These are phyloP conservation scores for Achroia grisella DNA, from an alignment of 1,140 invertebrate genomes.

Conservation along the genomic window DNA sequence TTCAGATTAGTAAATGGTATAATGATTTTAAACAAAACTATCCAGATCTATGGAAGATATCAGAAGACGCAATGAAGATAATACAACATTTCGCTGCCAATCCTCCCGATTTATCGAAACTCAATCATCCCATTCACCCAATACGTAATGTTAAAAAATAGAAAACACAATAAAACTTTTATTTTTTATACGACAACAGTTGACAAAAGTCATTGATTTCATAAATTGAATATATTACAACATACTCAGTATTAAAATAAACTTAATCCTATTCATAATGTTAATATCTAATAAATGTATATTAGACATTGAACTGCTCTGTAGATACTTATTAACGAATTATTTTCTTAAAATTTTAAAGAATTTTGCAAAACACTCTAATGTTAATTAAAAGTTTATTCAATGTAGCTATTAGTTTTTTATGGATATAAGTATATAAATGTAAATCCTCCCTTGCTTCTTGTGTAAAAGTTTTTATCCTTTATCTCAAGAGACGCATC, in stretches of 20 bases:
- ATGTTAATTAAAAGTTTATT: too few species aligned
- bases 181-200: neutral
- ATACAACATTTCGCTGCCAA: conserved; percentile 78
- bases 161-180: neutral
- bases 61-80: conserved; percentile 78
- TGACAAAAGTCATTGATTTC: neutral
- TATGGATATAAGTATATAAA: too few species aligned
- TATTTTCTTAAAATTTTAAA: too few species aligned
- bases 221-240: conserved; percentile 19
- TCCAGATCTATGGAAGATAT: conserved; percentile 81
- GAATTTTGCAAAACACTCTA: too few species aligned
- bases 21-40: conserved; percentile 78
- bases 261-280: too few species aligned
- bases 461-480: too few species aligned
- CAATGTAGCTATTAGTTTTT: too few species aligned
- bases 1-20: conserved; percentile 78
- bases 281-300: too few species aligned
- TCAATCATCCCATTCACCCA: conserved; percentile 83
- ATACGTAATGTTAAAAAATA: conserved; percentile 58
- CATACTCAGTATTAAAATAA: too few species aligned
- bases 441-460: too few species aligned
- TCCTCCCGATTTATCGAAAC: conserved; percentile 78
- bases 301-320: too few species aligned
- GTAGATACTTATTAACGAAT: too few species aligned
- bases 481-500: conserved; percentile 41